Evolutionary conservation across 2,113 vertebrate genomes (phyloP).

Genomic region (Pontoporia blainvillei): DNA sequence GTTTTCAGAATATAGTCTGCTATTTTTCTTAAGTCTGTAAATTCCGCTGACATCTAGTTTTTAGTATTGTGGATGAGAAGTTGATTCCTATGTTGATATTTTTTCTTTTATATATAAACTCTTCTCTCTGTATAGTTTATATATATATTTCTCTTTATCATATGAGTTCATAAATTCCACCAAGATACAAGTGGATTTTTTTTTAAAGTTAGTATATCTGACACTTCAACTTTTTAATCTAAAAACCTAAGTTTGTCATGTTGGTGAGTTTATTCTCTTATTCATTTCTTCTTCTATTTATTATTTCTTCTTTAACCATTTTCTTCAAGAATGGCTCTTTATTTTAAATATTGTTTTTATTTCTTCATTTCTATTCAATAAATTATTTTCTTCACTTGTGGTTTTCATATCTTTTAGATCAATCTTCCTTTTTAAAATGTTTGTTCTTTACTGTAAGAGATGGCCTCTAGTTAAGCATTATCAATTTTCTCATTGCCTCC

Average conservation of each 20-base stretch:
- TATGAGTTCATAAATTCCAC: conserved; percentile 25
- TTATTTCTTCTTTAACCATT: neutral
- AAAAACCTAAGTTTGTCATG: neutral
- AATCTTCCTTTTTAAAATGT: neutral
- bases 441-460: neutral
- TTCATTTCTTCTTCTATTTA: neutral
- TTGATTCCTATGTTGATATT: neutral
- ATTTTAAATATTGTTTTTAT: neutral
- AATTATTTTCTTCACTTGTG: neutral
- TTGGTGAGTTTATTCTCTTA: neutral
- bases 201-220: neutral
- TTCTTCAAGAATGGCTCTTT: neutral
- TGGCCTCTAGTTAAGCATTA: neutral
- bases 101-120: conserved; percentile 26
- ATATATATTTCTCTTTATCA: conserved; percentile 12
- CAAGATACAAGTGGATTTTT: neutral
- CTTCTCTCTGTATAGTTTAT: neutral
- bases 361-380: neutral
- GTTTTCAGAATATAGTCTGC: conserved; percentile 31
- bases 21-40: conserved; percentile 43
- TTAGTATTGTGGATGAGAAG: conserved; percentile 2
- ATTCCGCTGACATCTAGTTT: neutral
- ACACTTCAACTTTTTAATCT: neutral
- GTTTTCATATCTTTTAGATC: neutral
- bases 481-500: neutral